Conservation (phyloP, 2,888 invertebrate genomes). For the Hesperia comma region DNA sequence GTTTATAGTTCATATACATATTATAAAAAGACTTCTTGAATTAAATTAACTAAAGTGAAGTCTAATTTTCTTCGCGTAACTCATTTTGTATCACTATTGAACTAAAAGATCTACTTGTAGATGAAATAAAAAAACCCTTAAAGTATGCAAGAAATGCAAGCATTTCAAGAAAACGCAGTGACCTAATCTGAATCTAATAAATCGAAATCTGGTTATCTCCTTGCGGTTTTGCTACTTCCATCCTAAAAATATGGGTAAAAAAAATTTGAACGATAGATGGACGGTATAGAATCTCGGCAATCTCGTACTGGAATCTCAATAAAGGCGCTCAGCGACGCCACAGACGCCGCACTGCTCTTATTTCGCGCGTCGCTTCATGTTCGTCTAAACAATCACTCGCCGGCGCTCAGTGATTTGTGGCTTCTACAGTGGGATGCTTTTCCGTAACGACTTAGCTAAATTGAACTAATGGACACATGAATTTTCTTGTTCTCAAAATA, state of each 20-base stretch:
- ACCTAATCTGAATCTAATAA: background rate
- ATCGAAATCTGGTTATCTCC: background rate
- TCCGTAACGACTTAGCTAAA: background rate
- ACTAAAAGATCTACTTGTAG: too few species aligned
- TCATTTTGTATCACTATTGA: too few species aligned
- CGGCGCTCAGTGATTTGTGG: conserved; percentile 52
- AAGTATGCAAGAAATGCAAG: background rate
- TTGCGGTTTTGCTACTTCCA: background rate
- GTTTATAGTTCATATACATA: too few species aligned
- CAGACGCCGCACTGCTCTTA: conserved; percentile 56
- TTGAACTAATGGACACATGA: background rate
- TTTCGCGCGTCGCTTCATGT: conserved; percentile 60
- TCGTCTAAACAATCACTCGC: conserved; percentile 60
- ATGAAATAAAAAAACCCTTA: too few species aligned
- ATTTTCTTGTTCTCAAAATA: too few species aligned
- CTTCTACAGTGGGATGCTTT: conserved; percentile 50
- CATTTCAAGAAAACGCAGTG: background rate
- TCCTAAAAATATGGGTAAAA: background rate
- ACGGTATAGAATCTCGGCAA: conserved; percentile 45
- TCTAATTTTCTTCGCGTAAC: too few species aligned
- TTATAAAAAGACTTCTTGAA: too few species aligned
- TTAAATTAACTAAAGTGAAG: too few species aligned
- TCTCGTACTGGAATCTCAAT: conserved; percentile 49
- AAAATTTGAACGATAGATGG: conserved; percentile 36
- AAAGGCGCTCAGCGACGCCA: conserved; percentile 50